These are phyloP conservation scores for Pagetopsis macropterus DNA, from an alignment of 2,797 vertebrate species.

Conservation along the genomic window DNA sequence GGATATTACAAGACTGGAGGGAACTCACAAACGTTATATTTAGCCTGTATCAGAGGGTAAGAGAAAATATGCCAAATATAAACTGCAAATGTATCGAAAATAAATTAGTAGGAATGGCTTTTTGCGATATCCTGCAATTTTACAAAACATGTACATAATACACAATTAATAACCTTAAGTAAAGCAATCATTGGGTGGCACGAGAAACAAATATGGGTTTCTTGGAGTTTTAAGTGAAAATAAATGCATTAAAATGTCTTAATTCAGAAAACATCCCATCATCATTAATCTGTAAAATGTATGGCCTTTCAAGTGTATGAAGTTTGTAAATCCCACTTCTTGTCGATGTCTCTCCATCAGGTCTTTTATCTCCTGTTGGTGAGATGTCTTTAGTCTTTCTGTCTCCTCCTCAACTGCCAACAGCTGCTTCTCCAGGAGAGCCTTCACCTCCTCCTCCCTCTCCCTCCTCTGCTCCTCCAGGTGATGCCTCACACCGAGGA, in stretches of 20 bases:
- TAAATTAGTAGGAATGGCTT: too few relatives aligned
- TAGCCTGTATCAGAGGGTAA: not conserved
- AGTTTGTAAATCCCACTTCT: conserved; percentile 65
- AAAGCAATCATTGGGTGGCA: too few relatives aligned
- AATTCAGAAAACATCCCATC: too few relatives aligned
- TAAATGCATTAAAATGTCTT: not conserved
- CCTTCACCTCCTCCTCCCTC: conserved; percentile 5
- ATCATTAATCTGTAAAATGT: not conserved
- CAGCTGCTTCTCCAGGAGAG: conserved; percentile 70
- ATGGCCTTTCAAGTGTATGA: too few relatives aligned
- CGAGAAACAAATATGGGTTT: not conserved
- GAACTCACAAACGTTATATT: not conserved
- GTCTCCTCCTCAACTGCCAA: conserved; percentile 66
- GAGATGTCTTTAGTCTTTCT: conserved; percentile 55
- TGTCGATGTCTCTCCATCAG: conserved; percentile 74
- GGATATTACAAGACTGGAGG: not conserved
- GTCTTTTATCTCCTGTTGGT: conserved; percentile 69
- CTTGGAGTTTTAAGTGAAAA: not conserved
- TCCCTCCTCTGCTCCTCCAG: conserved; percentile 67
- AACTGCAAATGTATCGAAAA: too few relatives aligned
- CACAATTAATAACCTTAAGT: too few relatives aligned
- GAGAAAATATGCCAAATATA: not conserved
- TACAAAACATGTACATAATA: too few relatives aligned
- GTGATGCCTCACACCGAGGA: conserved; percentile 58
- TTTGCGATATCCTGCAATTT: too few relatives aligned